Evolutionary conservation across 2,797 vertebrate genomes (phyloP), one percentile per base, ranked within the genome.

Genomic region (Chaunax sp.): DNA sequence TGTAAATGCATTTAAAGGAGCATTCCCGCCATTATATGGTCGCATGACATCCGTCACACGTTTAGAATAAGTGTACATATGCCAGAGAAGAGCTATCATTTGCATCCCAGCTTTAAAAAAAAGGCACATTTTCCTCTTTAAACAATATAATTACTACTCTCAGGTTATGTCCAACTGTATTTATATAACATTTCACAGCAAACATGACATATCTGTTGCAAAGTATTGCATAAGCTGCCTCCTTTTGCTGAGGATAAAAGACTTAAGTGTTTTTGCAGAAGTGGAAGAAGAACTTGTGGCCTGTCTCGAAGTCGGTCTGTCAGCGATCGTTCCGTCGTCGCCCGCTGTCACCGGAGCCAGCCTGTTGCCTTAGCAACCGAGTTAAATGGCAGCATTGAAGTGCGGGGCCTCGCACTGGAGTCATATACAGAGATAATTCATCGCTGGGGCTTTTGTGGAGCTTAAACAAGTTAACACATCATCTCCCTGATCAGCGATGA

Each of bases 191-290:
- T 82, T 69, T 74, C 65, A 52, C 57, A 46, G 63, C 33, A 41
- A 70, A 56, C 51, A 35, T 69, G 72, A 20, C 57, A 60, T 35
- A 49, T 50, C 65, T 55, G 46, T 87, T 89, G 73, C 83, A 63
- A 6, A 35, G 40, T 22, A 2, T 88, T 88, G 80, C 89, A 62
- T 88, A 83, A 88, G 45, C 79, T n/a, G 64, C 57, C 49, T 30
- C 64, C 81, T 87, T 80, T 58, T 84, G 63, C 45, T 20, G 41
- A 37, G n/a, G 15, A 35, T 37, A 51, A 72, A 38, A 46, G 46
- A 33, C 43, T 5, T 37, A 69, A 82, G 76, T 69, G 69, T 77
- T 80, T 84, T 65, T 47, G 59, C 56, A 52, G 63, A 50, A 19
- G 76, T 64, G 75, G 69, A 69, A 67, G 63, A 78, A n/a, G 64